phyloP scores from a whole-genome alignment of 2,113 vertebrate genomes.

The Pachyramphus minor region DNA sequence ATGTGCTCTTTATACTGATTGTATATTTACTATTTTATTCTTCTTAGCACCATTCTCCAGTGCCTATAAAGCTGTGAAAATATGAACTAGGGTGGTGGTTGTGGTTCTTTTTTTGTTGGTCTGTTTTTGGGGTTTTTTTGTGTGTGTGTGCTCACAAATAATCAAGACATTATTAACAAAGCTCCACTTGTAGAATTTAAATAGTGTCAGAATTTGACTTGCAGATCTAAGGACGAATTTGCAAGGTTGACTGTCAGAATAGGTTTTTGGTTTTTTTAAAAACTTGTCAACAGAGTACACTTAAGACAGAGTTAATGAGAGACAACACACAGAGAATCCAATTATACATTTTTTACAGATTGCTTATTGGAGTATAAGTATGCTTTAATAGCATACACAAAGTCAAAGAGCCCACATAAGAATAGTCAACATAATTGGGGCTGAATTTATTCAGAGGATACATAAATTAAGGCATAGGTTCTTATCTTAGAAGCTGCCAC shows the following conservation, averaged over 20 bases:
- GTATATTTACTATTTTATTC: not conserved
- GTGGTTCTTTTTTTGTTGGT: not conserved
- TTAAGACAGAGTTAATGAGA: conserved; percentile 36
- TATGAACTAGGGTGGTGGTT: not conserved
- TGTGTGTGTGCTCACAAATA: not conserved
- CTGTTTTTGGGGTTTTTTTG: not conserved
- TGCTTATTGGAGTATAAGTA: conserved; percentile 31
- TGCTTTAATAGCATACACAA: conserved; percentile 34
- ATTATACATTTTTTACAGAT: conserved; percentile 48
- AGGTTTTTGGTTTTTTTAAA: not conserved
- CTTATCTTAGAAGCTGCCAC: not conserved
- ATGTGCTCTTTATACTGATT: not conserved
- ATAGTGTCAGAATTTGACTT: conserved; percentile 42
- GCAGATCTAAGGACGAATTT: conserved; percentile 31
- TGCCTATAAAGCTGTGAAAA: not conserved
- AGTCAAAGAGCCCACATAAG: conserved; percentile 45
- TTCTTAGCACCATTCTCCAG: fast-evolving
- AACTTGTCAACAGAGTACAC: conserved; percentile 38
- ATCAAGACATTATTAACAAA: conserved; percentile 39
- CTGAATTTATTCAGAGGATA: not conserved
- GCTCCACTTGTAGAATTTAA: conserved; percentile 12
- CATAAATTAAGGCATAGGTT: not conserved
- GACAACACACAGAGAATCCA: conserved; percentile 40
- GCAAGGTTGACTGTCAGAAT: conserved; percentile 40
- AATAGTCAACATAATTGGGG: conserved; percentile 34